Evolutionary conservation across 2,113 vertebrate genomes (phyloP).

Genomic region (Probosciger aterrimus): DNA sequence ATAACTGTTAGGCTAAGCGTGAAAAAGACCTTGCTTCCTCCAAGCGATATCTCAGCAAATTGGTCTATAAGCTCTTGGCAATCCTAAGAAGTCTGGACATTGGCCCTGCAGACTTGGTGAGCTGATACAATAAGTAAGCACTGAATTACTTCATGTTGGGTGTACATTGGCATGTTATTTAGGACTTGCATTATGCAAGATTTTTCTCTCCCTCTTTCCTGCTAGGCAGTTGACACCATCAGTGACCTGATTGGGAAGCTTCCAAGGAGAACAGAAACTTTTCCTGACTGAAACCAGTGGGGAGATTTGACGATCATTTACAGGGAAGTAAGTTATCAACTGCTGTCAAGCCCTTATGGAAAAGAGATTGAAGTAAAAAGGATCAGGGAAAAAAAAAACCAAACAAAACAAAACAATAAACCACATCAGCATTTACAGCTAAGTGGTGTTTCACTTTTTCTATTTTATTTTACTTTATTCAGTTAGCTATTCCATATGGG

Average conservation of each 20-base stretch:
- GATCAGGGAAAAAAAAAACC: background rate
- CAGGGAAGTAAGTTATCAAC: background rate
- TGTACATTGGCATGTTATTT: background rate
- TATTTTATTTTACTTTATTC: background rate
- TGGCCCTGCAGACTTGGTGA: background rate
- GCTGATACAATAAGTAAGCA: background rate
- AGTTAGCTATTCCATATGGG: background rate
- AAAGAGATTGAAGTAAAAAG: background rate
- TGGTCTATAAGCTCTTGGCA: background rate
- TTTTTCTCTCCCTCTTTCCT: background rate
- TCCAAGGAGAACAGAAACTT: background rate
- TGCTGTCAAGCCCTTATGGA: background rate
- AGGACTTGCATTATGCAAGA: accelerated
- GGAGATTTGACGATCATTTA: background rate
- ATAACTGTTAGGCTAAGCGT: background rate
- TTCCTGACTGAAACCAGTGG: background rate
- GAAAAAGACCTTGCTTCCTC: background rate
- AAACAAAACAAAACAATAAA: background rate
- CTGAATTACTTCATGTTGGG: background rate
- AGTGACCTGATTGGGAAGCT: background rate
- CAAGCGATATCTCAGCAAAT: background rate
- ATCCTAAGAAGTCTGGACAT: background rate
- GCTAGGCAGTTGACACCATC: background rate
- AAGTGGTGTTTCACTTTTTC: background rate
- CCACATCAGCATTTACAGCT: background rate